Conservation (phyloP, 2,888 invertebrate species). For the Macrosiphum euphorbiae region DNA sequence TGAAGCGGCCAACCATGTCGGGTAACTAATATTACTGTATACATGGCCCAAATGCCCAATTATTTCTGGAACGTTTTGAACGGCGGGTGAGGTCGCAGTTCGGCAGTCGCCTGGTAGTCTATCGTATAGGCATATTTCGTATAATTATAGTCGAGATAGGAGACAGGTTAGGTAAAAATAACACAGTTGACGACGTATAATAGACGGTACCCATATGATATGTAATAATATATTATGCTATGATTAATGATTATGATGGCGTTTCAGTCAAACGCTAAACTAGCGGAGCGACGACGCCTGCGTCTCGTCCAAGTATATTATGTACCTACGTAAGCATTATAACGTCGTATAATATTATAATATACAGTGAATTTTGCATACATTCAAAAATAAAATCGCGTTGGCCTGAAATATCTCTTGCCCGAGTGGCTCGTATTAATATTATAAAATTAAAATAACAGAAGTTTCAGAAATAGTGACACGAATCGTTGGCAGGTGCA, state of each 20-base stretch:
- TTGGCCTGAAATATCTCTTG: slow-evolving; percentile 12
- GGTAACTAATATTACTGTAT: not conserved
- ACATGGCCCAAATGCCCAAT: not conserved
- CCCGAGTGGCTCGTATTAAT: not conserved
- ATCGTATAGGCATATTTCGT: not conserved
- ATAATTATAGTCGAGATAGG: not conserved
- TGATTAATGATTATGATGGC: not conserved
- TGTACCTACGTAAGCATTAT: not conserved
- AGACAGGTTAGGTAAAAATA: not conserved
- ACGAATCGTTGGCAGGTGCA: slow-evolving; percentile 48
- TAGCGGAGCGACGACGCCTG: not conserved
- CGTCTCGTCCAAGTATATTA: not conserved
- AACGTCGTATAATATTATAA: not conserved
- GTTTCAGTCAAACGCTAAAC: not conserved
- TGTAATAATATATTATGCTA: not conserved
- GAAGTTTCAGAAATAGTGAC: slow-evolving; percentile 17
- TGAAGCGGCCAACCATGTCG: not conserved
- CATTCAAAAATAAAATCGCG: slow-evolving; percentile 44
- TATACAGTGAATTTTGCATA: not conserved
- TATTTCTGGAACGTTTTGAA: not conserved
- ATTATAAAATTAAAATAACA: slow-evolving; percentile 1
- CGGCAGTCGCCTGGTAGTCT: not conserved
- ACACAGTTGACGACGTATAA: not conserved
- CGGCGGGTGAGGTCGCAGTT: not conserved
- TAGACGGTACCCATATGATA: not conserved